Evolutionary conservation across 2,113 vertebrate genomes (phyloP).

Genomic region (Pelecanus crispus): DNA sequence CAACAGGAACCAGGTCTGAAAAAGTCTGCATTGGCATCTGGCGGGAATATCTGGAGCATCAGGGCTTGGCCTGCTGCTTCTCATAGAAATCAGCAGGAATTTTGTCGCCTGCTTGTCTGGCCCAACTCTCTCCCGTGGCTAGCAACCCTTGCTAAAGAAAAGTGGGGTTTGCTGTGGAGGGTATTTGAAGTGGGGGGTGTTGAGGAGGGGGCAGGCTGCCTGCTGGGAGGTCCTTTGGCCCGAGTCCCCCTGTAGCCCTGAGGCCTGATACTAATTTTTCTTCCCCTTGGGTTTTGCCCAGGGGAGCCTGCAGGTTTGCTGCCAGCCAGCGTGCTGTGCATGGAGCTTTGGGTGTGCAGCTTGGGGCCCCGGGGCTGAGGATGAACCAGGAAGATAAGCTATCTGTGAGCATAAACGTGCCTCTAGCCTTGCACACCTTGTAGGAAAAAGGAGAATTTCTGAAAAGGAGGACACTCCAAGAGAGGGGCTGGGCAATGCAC

Average conservation of each 20-base stretch:
- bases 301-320: neutral
- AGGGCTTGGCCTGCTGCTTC: neutral
- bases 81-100: neutral
- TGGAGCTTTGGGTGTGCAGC: neutral
- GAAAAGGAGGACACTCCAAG: accelerated
- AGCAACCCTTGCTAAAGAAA: neutral
- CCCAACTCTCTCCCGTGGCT: neutral
- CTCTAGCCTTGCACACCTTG: neutral
- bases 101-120: neutral
- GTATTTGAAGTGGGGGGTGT: neutral
- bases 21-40: neutral
- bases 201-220: neutral
- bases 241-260: neutral
- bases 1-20: neutral
- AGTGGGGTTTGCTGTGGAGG: accelerated
- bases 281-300: neutral
- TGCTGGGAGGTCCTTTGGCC: neutral
- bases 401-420: neutral
- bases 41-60: neutral
- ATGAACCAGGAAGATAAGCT: neutral
- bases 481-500: neutral
- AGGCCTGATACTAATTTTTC: neutral
- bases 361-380: neutral
- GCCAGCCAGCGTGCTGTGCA: accelerated
- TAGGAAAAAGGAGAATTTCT: neutral